Evolutionary conservation across 2,888 invertebrate genomes (phyloP).

Genomic region (Sphinx pinastri): DNA sequence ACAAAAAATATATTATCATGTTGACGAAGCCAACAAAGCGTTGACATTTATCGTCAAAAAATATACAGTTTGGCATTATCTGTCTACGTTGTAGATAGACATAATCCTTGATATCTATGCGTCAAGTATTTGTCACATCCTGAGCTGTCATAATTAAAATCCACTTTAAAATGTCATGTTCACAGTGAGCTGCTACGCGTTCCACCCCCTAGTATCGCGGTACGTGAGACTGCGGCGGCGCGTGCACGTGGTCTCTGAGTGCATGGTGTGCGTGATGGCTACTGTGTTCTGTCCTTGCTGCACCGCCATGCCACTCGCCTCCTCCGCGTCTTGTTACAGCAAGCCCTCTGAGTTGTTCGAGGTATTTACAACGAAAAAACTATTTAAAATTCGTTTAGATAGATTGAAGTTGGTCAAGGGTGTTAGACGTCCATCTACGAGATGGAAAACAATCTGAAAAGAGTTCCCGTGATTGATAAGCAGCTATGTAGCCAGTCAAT

Average conservation of each 20-base stretch:
- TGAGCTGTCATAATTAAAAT: not conserved
- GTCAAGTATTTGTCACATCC: not conserved
- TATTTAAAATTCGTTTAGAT: too few species aligned
- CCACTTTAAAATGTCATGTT: conserved; percentile 42
- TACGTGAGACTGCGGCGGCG: conserved; percentile 49
- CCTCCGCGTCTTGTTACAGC: conserved; percentile 30
- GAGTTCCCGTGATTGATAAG: too few species aligned
- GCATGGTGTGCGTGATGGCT: conserved; percentile 44
- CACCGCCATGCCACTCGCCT: conserved; percentile 37
- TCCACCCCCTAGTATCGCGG: conserved; percentile 46
- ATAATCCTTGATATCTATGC: too few species aligned
- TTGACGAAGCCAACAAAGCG: too few species aligned
- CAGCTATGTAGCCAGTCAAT: too few species aligned
- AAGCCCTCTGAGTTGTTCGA: conserved; percentile 1
- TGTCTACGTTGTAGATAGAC: too few species aligned
- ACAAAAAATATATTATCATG: not conserved
- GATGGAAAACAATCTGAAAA: too few species aligned
- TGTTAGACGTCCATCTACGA: too few species aligned
- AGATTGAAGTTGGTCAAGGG: too few species aligned
- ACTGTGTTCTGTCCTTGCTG: conserved; percentile 52
- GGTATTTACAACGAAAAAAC: not conserved
- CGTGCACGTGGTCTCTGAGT: conserved; percentile 42
- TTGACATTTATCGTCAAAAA: not conserved
- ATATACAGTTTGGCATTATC: too few species aligned
- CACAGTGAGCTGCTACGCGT: conserved; percentile 50